Percentiles rank a stretch among this genome's conserved stretches.
Evolutionary conservation across 2,113 vertebrate genomes (phyloP).

Genomic region (Accipiter cooperii): DNA sequence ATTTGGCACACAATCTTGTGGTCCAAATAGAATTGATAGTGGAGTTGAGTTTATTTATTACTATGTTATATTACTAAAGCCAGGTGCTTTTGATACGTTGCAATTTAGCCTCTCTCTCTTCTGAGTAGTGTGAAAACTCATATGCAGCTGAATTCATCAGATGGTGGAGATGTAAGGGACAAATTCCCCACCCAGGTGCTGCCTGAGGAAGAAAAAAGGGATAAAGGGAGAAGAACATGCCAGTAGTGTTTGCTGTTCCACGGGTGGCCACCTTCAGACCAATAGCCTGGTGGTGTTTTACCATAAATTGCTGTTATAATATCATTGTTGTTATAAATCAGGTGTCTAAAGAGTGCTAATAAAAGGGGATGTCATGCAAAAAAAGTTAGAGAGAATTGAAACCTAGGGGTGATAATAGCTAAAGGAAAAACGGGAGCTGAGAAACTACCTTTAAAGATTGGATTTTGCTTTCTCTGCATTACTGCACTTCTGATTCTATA

Average conservation of each 20-base stretch:
- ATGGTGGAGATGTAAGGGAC: neutral
- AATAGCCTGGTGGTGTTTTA: neutral
- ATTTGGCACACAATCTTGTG: neutral
- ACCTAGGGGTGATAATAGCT: neutral
- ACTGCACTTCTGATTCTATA: neutral
- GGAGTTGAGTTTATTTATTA: neutral
- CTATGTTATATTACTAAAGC: neutral
- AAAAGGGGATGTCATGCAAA: neutral
- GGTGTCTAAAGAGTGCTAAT: neutral
- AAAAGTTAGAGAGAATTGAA: neutral
- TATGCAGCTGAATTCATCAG: neutral
- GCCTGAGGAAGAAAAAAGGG: neutral
- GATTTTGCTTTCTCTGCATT: neutral
- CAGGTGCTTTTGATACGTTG: neutral
- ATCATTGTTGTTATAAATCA: neutral
- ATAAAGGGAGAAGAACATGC: neutral
- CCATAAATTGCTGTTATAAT: neutral
- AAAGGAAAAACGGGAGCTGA: neutral
- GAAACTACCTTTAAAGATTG: neutral
- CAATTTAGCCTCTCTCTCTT: neutral
- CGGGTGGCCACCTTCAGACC: neutral
- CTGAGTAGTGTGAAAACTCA: neutral
- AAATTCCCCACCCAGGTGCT: neutral
- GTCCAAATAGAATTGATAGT: neutral
- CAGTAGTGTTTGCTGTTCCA: neutral